Base-by-base conservation (phyloP, 2,888 invertebrate genomes). In the Deilephila porcellus region DNA sequence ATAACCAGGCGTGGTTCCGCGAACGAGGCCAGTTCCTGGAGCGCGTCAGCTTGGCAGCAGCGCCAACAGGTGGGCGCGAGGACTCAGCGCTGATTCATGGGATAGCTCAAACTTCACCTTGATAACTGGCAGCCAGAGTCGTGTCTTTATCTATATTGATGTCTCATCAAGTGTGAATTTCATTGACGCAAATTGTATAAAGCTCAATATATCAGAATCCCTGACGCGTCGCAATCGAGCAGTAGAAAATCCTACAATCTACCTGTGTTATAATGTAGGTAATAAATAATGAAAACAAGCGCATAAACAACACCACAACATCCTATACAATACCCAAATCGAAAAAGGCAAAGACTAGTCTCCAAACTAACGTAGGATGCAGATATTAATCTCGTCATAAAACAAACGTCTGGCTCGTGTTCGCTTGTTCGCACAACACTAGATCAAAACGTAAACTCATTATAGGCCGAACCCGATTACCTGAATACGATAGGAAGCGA, bases 51-150 rank as follows among this genome's bases (percentile, higher is more conserved):
- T 64, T 64, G 45, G 37, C 45, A 37, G 8, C 64, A 11, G 20
- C n/a, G 64, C 64, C 64, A 64, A 45, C 45, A 20, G 37, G 45
- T 64, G 64, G 45, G 64, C 45, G 64, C 14, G 37, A 37, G 64
- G 64, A 64, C 20, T 64, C 37, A 37, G 64, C 37, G 4, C 8
- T 64, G 64, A 37, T 8, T 64, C 64, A 64, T 14, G 64, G 64
- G 64, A 45, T 45, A 64, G 64, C 64, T 64, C 64, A 20, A 20
- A 45, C 64, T 64, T 64, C 37, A 64, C 64, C 64, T 64, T 64
- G 4, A n/a, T 37, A 19, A 7, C n/a, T 3, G 1, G 25, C n/a
- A 29, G 3, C 3, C 25, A 19, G 7, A 37, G 17, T n/a, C n/a
- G 34, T 45, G n/a, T 11, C 20, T 64, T 53, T 19, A 19, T 53